Evolutionary conservation across 2,113 vertebrate genomes (phyloP).

Genomic region (Serinus canaria): DNA sequence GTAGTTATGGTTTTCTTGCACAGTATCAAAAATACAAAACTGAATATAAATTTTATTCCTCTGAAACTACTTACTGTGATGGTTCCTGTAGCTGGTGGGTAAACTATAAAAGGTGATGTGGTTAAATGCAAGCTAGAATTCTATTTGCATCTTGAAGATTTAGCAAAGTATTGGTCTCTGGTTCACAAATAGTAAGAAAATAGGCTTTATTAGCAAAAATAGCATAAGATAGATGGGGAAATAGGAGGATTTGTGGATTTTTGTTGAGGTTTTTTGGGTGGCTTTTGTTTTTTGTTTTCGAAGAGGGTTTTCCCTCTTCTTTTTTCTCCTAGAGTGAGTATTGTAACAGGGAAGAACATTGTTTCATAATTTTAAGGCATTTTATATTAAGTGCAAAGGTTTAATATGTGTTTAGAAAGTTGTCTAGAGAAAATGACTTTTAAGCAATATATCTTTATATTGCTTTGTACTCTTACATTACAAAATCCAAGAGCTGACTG

Average conservation of each 20-base stretch:
- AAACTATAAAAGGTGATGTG: background rate
- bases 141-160: background rate
- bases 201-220: background rate
- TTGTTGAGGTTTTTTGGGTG: background rate
- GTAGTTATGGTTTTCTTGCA: background rate
- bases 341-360: background rate
- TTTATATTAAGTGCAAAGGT: background rate
- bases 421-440: background rate
- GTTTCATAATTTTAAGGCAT: background rate
- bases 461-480: background rate
- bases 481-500: background rate
- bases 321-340: background rate
- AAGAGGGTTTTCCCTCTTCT: rapidly evolving
- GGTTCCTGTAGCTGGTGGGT: background rate
- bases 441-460: background rate
- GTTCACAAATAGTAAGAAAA: background rate
- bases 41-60: background rate
- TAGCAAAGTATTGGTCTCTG: background rate
- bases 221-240: background rate
- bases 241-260: background rate
- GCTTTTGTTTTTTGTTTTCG: too few species aligned
- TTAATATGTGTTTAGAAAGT: background rate
- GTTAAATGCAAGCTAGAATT: background rate
- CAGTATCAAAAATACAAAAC: background rate
- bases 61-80: background rate